Conservation (phyloP, 2,797 vertebrate genomes). For the Crocidura indochinensis region DNA sequence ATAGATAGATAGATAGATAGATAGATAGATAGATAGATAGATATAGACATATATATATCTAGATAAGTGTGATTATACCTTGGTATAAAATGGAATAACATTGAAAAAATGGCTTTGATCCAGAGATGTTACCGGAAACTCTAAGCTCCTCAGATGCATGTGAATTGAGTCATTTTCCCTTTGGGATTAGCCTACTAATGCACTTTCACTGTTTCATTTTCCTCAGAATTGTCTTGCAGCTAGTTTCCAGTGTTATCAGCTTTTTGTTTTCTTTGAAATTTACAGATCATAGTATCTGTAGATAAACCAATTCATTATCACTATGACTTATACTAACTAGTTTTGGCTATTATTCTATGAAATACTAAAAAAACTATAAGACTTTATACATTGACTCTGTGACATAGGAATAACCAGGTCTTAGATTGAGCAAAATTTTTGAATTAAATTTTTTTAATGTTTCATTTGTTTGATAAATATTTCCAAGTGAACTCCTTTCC, state of each 20-base stretch:
- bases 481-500: slow-evolving; percentile 11
- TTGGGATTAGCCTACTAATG: neutral
- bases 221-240: neutral
- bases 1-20: too few relatives aligned
- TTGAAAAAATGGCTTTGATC: too few relatives aligned
- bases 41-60: too few relatives aligned
- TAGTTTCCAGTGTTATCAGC: slow-evolving; percentile 1
- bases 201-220: slow-evolving; percentile 1
- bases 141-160: neutral
- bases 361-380: neutral
- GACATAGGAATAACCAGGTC: neutral
- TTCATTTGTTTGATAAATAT: neutral
- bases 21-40: too few relatives aligned
- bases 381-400: neutral
- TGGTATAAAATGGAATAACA: too few relatives aligned
- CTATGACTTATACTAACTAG: too few relatives aligned
- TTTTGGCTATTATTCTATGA: neutral
- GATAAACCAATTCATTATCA: too few relatives aligned
- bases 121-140: neutral
- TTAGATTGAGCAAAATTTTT: neutral
- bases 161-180: neutral
- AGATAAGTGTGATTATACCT: too few relatives aligned
- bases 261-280: neutral
- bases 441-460: slow-evolving; percentile 1
- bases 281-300: too few relatives aligned